Evolutionary conservation across 2,113 vertebrate genomes (phyloP), one percentile per base, ranked within the genome.

Genomic region (Acanthisitta chloris): DNA sequence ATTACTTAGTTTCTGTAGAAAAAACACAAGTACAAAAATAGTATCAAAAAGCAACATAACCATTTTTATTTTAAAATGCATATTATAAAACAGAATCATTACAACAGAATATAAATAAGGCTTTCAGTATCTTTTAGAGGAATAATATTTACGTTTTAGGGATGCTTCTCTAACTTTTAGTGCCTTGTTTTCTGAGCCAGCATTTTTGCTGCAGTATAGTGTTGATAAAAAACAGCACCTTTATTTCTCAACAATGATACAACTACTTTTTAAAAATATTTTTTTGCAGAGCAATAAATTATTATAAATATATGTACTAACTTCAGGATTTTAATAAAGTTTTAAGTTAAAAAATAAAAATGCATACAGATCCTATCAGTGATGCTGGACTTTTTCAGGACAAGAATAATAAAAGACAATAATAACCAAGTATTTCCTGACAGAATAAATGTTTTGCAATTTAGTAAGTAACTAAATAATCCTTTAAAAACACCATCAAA

Each of bases 1-100:
- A 98, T 94, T 98, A 97, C 72, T 96, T 98, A 98, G 98, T 98
- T 97, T 98, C 97, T 98, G 98, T 88, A 98, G 98, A 98, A 98
- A 98, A 97, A 98, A 97, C 97, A 98, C 95, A 98, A 97, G 97
- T 88, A 98, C 97, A 97, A 98, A 97, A 98, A 98, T 91, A 94
- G 97, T 86, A 94, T 97, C 93, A 97, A 95, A 95, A 96, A 89
- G 86, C 91, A 93, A 96, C 40, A 36, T 94, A 95, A 2, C 8
- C 90, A 67, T 81, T 92, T 95, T 95, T 95, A 95, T 93, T 96
- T 94, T 29, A 28, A 82, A 64, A 45, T n/a, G 59, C 12, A 20
- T n/a, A 42, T 69, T 46, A 57, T 59, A 92, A 92, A 88, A 42
- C 8, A 38, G 17, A 81, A 52, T 15, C 0, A 14, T 77, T 67